phyloP scores from a whole-genome alignment of 1,140 invertebrate genomes.

The Plectus sambesii region DNA sequence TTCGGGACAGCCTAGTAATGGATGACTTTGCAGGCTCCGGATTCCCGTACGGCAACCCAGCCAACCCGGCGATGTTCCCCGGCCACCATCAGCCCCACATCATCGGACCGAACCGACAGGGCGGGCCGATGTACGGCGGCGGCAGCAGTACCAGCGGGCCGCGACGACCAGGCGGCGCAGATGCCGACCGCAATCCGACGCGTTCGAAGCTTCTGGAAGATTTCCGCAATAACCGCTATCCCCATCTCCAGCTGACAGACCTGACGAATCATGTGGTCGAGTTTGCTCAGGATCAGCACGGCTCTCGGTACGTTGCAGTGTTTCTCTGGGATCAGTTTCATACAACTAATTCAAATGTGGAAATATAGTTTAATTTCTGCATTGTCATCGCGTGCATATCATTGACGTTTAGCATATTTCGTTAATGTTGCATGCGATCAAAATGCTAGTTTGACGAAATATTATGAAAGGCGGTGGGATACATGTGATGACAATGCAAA shows the following conservation, averaged over 20 bases:
- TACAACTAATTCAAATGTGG: no score
- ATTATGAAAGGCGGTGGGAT: no score
- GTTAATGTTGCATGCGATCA: constrained; percentile 1
- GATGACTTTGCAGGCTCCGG: not conserved
- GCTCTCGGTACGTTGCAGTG: constrained; percentile 67
- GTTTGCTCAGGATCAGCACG: constrained; percentile 99
- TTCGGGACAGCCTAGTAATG: no score
- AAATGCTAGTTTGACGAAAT: no score
- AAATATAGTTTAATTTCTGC: no score
- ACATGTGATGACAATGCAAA: constrained; percentile 7
- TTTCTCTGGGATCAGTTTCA: not conserved
- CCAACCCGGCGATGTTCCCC: not conserved
- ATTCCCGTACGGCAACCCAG: not conserved
- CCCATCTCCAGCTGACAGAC: constrained; percentile 82
- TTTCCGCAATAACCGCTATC: constrained; percentile 51
- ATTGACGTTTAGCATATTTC: not conserved
- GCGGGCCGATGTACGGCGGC: no score
- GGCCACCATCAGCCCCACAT: not conserved
- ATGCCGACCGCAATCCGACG: constrained; percentile 1
- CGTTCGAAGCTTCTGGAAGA: constrained; percentile 38
- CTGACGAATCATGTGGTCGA: constrained; percentile 86
- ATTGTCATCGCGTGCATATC: constrained; percentile 1
- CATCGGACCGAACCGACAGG: not conserved
- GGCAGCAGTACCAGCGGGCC: constrained; percentile 3
- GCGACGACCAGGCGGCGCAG: constrained; percentile 14